Conservation (phyloP, 2,113 vertebrate species). For the Oxyruncus cristatus region DNA sequence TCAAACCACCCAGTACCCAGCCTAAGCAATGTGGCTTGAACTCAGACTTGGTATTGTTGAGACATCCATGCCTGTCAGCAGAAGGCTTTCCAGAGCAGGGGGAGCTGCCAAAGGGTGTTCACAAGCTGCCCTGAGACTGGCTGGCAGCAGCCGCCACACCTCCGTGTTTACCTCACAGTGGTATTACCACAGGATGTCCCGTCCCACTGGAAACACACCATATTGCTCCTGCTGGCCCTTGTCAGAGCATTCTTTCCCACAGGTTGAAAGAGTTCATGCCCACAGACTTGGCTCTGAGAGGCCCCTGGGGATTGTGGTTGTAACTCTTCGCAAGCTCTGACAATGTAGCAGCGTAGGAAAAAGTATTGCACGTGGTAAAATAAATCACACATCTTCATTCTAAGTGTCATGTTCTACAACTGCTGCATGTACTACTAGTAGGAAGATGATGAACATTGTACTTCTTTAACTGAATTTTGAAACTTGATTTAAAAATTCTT, state of each 20-base stretch:
- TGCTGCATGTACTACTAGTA: background rate
- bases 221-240: background rate
- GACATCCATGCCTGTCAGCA: background rate
- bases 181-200: no score
- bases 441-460: background rate
- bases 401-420: background rate
- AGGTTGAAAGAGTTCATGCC: background rate
- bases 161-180: no score
- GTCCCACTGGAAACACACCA: background rate
- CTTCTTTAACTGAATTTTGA: background rate
- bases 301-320: background rate
- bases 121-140: background rate
- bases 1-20: background rate
- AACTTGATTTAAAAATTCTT: background rate
- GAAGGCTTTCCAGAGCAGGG: background rate
- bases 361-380: background rate
- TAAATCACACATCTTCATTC: background rate
- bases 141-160: background rate
- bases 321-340: background rate
- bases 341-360: background rate
- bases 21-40: fast-evolving
- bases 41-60: background rate
- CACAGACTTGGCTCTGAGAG: background rate
- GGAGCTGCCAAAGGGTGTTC: no score
- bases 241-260: background rate